Evolutionary conservation across 2,797 vertebrate genomes (phyloP).

Genomic region (Sphenopsis melanotis): DNA sequence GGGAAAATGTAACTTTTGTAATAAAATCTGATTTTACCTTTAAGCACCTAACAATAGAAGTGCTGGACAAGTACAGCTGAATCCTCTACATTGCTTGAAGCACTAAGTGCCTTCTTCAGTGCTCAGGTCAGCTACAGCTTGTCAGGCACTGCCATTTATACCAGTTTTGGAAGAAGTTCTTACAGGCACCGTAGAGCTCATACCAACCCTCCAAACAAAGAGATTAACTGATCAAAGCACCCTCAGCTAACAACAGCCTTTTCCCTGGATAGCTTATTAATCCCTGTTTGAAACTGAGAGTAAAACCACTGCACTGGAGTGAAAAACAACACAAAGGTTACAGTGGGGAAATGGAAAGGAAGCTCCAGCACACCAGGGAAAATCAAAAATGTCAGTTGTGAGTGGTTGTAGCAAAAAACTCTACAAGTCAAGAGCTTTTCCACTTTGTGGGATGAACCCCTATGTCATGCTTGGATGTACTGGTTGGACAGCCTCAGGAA

Average conservation of each 20-base stretch:
- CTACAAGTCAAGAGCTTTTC: background rate
- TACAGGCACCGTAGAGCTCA: background rate
- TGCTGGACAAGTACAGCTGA: background rate
- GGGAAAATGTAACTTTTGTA: rapidly evolving
- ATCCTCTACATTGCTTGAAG: background rate
- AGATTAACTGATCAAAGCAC: slow-evolving; percentile 53
- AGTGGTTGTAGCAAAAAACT: background rate
- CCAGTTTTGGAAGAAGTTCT: slow-evolving; percentile 25
- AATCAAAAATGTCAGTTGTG: background rate
- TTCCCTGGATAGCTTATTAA: slow-evolving; percentile 13
- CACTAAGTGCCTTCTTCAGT: background rate
- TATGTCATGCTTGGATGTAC: background rate
- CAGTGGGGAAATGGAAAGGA: background rate
- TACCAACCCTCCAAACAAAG: slow-evolving; percentile 16
- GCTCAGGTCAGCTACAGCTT: background rate
- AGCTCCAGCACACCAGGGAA: background rate
- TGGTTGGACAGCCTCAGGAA: background rate
- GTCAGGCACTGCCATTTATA: slow-evolving; percentile 9
- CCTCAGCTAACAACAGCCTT: slow-evolving; percentile 12
- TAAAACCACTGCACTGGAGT: background rate
- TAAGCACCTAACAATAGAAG: background rate
- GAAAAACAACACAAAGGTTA: background rate
- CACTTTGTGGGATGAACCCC: background rate
- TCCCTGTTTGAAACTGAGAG: slow-evolving; percentile 9
- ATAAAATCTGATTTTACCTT: background rate